These are phyloP conservation scores for Spicauda simplicius DNA, from an alignment of 2,888 invertebrate genomes.

Conservation along the genomic window DNA sequence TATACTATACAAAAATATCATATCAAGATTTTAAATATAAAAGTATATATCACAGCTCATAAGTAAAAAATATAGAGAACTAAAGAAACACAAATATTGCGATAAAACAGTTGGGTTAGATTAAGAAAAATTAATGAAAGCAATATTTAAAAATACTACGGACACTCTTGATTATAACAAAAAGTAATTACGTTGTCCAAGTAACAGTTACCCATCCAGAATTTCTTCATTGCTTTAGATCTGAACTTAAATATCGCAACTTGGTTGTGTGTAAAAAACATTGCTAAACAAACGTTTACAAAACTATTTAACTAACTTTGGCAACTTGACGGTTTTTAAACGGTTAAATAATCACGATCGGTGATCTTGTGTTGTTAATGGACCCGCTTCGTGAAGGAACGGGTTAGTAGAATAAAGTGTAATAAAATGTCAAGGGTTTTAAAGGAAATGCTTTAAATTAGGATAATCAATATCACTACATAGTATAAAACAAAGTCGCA, in stretches of 20 bases:
- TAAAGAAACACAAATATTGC: no score
- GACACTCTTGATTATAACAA: neutral
- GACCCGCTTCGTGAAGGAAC: conserved; percentile 8
- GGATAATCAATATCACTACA: no score
- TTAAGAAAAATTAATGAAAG: no score
- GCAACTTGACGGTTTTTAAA: conserved; percentile 14
- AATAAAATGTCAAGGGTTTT: conserved; percentile 1
- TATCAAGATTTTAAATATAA: no score
- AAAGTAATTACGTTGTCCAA: neutral
- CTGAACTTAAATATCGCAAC: conserved; percentile 2
- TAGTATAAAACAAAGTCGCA: no score
- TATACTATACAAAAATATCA: no score
- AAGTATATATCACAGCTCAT: no score
- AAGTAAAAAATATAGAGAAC: no score
- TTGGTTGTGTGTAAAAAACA: conserved; percentile 1
- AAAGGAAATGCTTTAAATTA: neutral
- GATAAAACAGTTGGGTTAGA: no score
- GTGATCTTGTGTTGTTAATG: conserved; percentile 15
- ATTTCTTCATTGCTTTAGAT: neutral
- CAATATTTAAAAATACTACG: no score
- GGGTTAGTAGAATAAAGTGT: neutral
- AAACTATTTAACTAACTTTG: conserved; percentile 25
- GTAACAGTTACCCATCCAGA: neutral
- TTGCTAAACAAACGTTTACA: conserved; percentile 24
- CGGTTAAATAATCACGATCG: conserved; percentile 28